Percentiles rank a stretch among this genome's conserved stretches.
Evolutionary conservation across 2,113 vertebrate species (phyloP).

Genomic region (Nycticebus coucang): DNA sequence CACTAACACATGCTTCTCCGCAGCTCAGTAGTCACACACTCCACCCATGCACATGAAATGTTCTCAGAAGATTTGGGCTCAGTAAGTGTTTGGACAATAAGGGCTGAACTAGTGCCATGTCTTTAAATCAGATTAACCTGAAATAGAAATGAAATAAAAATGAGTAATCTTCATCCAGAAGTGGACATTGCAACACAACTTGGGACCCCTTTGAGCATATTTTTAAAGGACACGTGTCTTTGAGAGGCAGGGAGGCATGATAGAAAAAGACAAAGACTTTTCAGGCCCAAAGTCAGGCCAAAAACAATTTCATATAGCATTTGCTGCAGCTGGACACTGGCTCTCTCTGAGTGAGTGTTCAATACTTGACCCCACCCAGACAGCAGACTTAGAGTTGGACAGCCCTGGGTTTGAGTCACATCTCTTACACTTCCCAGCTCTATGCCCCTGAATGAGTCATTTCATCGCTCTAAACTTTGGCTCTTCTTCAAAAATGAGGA

Average conservation of each 20-base stretch:
- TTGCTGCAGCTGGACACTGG: not conserved
- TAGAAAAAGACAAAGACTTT: not conserved
- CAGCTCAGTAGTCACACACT: rapidly evolving
- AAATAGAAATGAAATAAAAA: not conserved
- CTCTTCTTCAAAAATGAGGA: not conserved
- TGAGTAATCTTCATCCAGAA: not conserved
- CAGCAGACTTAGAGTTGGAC: not conserved
- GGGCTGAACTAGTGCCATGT: too few species aligned
- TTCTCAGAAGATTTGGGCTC: not conserved
- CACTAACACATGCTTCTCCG: not conserved
- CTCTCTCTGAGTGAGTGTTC: not conserved
- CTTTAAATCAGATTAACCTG: not conserved
- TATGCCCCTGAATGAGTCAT: too few species aligned
- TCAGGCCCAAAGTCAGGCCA: not conserved
- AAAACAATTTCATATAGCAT: too few species aligned
- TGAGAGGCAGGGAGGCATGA: not conserved
- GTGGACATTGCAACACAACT: too few species aligned
- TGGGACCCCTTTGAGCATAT: not conserved
- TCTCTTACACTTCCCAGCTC: not conserved
- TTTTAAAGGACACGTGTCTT: not conserved
- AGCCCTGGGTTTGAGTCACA: not conserved
- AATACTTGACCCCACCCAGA: too few species aligned
- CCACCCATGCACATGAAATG: rapidly evolving
- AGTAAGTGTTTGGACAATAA: not conserved
- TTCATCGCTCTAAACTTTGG: not conserved